phyloP scores from a whole-genome alignment of 1,140 invertebrate species.

The Oncopodura yosiiana region DNA sequence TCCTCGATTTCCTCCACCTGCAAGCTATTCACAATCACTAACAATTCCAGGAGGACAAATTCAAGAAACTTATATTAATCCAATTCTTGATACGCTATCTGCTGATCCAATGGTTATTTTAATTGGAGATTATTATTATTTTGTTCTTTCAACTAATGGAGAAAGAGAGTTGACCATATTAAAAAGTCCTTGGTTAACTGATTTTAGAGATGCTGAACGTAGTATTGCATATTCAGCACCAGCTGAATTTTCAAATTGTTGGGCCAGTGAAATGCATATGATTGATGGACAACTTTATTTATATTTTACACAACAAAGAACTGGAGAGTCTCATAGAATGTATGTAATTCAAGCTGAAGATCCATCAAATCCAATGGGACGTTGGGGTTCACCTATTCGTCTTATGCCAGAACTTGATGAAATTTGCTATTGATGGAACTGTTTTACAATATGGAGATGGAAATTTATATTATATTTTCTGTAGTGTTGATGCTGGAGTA shows the following conservation, averaged over 20 bases:
- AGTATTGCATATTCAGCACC: slow-evolving; percentile 5
- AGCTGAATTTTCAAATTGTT: not conserved
- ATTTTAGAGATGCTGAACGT: slow-evolving; percentile 8
- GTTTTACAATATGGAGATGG: slow-evolving; percentile 17
- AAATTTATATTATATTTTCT: slow-evolving; percentile 12
- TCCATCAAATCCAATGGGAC: slow-evolving; percentile 11
- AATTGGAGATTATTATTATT: slow-evolving; percentile 9
- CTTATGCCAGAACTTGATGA: slow-evolving; percentile 14
- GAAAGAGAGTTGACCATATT: slow-evolving; percentile 14
- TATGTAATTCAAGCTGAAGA: slow-evolving; percentile 10
- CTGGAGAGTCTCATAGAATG: slow-evolving; percentile 1
- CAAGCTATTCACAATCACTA: not conserved
- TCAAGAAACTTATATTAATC: slow-evolving; percentile 13
- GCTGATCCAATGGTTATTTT: slow-evolving; percentile 14
- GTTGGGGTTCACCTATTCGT: slow-evolving; percentile 1
- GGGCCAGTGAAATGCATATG: slow-evolving; percentile 16
- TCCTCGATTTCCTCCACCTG: slow-evolving; percentile 4
- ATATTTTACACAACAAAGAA: slow-evolving; percentile 6
- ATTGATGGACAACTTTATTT: slow-evolving; percentile 6
- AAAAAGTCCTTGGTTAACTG: slow-evolving; percentile 7
- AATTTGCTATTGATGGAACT: slow-evolving; percentile 19
- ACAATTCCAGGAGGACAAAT: slow-evolving; percentile 3
- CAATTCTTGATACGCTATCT: slow-evolving; percentile 7
- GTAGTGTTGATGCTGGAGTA: not conserved
- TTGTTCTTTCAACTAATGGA: slow-evolving; percentile 7